Evolutionary conservation across 2,797 vertebrate species (phyloP).

Genomic region (Chaetophractus vellerosus): DNA sequence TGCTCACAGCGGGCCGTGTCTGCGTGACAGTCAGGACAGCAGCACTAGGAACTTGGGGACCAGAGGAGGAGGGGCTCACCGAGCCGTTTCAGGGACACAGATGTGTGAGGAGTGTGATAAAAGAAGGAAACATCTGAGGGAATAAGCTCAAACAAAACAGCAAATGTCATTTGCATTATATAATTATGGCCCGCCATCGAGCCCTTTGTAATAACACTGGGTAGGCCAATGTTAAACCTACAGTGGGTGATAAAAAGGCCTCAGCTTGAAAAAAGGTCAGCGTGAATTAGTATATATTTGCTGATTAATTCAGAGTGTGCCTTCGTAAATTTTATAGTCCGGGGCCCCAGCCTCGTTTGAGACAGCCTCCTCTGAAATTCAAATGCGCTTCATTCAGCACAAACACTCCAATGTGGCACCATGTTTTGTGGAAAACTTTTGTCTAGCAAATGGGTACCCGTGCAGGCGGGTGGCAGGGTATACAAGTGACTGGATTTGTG

Average conservation of each 20-base stretch:
- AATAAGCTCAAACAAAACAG: slow-evolving; percentile 93
- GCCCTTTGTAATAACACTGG: slow-evolving; percentile 93
- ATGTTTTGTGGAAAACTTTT: slow-evolving; percentile 85
- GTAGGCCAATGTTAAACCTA: slow-evolving; percentile 93
- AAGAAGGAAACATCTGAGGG: slow-evolving; percentile 94
- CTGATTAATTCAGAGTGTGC: slow-evolving; percentile 92
- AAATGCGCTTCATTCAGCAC: slow-evolving; percentile 84
- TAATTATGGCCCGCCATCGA: slow-evolving; percentile 94
- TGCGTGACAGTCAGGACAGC: slow-evolving; percentile 90
- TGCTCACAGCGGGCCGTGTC: slow-evolving; percentile 90
- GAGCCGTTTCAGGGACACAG: slow-evolving; percentile 92
- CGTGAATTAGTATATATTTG: slow-evolving; percentile 92
- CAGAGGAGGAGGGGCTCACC: slow-evolving; percentile 88
- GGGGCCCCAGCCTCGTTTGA: slow-evolving; percentile 82
- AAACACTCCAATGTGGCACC: slow-evolving; percentile 77
- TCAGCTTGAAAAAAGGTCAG: slow-evolving; percentile 93
- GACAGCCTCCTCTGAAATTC: slow-evolving; percentile 88
- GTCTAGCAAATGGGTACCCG: not conserved
- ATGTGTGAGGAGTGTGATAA: slow-evolving; percentile 94
- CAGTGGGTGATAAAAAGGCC: slow-evolving; percentile 91
- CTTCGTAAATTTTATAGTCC: slow-evolving; percentile 91
- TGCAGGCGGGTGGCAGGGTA: not conserved
- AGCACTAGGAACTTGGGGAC: slow-evolving; percentile 91
- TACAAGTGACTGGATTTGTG: not conserved
- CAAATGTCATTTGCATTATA: slow-evolving; percentile 97